Percentiles rank a stretch among this genome's conserved stretches.
Evolutionary conservation across 2,113 vertebrate species (phyloP).

Genomic region (Lamprotornis superbus): DNA sequence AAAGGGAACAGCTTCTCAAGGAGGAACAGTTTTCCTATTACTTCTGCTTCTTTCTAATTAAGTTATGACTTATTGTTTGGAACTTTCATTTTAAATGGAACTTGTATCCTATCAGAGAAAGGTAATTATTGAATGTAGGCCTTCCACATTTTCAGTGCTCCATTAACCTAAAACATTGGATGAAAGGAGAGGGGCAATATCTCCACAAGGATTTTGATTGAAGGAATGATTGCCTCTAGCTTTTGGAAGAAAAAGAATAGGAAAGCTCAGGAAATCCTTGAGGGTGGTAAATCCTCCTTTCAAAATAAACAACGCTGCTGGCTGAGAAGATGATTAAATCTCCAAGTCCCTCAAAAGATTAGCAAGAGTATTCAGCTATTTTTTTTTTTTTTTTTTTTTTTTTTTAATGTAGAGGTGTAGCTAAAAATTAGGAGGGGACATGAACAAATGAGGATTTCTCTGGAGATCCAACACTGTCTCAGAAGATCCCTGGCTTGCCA

Average conservation of each 20-base stretch:
- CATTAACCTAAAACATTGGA: neutral
- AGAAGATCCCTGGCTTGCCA: neutral
- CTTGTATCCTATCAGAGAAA: neutral
- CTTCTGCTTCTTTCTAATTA: constrained; percentile 12
- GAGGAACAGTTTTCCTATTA: neutral
- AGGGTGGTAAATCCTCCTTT: neutral
- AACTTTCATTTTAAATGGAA: constrained; percentile 4
- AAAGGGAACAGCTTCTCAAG: neutral
- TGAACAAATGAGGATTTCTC: neutral
- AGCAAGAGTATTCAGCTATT: neutral
- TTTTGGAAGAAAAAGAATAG: neutral
- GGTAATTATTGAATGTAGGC: neutral
- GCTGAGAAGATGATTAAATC: neutral
- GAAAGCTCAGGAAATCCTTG: neutral
- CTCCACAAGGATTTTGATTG: neutral
- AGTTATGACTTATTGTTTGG: neutral
- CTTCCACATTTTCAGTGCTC: neutral
- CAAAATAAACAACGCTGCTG: neutral
- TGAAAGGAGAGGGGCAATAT: neutral
- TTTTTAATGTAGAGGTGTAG: neutral
- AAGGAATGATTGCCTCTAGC: neutral
- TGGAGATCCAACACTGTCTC: neutral
- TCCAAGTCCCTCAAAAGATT: neutral
- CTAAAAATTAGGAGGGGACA: neutral
- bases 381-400: neutral